Percentiles rank a stretch among this genome's conserved stretches.
Conservation (phyloP, 2,888 invertebrate genomes). For the Calephelis perditalis region DNA sequence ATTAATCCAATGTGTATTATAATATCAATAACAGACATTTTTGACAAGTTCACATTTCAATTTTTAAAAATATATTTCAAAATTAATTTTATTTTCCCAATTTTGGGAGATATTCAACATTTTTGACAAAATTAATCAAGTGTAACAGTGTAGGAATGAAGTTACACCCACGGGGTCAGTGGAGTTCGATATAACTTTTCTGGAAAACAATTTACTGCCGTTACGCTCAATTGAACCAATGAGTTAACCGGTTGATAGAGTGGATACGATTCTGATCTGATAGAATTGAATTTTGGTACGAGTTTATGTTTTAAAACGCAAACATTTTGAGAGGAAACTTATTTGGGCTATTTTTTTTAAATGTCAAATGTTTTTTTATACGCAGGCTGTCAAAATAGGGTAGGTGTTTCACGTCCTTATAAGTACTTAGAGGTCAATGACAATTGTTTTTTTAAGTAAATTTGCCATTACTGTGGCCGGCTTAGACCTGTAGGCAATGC, state of each 20-base stretch:
- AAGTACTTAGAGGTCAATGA: no score
- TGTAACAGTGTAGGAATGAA: constrained; percentile 10
- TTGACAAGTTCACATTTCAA: no score
- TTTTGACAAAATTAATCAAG: constrained; percentile 11
- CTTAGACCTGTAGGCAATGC: no score
- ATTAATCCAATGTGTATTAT: background rate
- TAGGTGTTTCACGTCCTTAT: no score
- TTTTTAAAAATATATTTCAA: no score
- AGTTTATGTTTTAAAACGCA: constrained; percentile 2
- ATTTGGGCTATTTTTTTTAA: no score
- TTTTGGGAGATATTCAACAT: background rate
- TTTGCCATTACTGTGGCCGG: no score
- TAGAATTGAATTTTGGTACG: constrained; percentile 10
- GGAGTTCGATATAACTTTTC: constrained; percentile 44
- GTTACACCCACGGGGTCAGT: constrained; percentile 21
- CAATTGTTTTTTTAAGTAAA: no score
- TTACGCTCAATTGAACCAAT: constrained; percentile 60
- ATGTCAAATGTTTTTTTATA: no score
- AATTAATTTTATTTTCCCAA: no score
- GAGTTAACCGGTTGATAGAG: constrained; percentile 26
- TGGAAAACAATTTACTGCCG: constrained; percentile 56
- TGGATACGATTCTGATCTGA: constrained; percentile 1
- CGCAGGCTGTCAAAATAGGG: no score
- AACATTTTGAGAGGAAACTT: background rate
- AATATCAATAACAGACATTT: no score